phyloP scores from a whole-genome alignment of 1,140 invertebrate genomes.

The Drosophila grimshawi region DNA sequence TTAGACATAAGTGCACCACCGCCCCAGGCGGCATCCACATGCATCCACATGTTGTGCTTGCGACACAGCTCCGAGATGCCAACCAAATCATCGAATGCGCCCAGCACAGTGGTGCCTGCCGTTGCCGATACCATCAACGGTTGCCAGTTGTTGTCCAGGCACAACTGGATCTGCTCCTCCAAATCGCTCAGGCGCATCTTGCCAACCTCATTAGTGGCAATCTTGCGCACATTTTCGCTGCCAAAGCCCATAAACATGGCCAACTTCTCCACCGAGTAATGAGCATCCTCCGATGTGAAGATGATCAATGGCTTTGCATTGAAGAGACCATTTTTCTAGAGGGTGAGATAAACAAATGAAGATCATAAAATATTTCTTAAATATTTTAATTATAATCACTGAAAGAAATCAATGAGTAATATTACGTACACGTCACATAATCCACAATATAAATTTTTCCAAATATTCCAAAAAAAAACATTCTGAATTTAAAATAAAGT shows the following conservation, averaged over 20 bases:
- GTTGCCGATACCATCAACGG: constrained; percentile 97
- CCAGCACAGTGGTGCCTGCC: constrained; percentile 91
- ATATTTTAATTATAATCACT: background rate
- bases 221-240: constrained; percentile 90
- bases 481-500: no score
- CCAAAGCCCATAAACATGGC: constrained; percentile 92
- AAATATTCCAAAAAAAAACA: no score
- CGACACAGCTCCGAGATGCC: constrained; percentile 92
- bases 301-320: constrained; percentile 89
- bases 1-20: constrained; percentile 94
- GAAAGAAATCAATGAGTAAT: background rate
- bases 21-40: constrained; percentile 98
- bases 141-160: constrained; percentile 88
- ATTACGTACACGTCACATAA: constrained; percentile 5
- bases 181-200: constrained; percentile 92
- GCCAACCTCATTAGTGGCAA: constrained; percentile 90
- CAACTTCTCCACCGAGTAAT: constrained; percentile 97
- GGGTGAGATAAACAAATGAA: background rate
- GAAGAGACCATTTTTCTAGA: constrained; percentile 89
- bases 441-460: background rate
- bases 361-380: background rate
- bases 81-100: constrained; percentile 95
- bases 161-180: constrained; percentile 88
- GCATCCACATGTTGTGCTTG: constrained; percentile 95
- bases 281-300: constrained; percentile 95